Evolutionary conservation across 2,888 invertebrate species (phyloP).

Genomic region (Chrysodeixis includens): DNA sequence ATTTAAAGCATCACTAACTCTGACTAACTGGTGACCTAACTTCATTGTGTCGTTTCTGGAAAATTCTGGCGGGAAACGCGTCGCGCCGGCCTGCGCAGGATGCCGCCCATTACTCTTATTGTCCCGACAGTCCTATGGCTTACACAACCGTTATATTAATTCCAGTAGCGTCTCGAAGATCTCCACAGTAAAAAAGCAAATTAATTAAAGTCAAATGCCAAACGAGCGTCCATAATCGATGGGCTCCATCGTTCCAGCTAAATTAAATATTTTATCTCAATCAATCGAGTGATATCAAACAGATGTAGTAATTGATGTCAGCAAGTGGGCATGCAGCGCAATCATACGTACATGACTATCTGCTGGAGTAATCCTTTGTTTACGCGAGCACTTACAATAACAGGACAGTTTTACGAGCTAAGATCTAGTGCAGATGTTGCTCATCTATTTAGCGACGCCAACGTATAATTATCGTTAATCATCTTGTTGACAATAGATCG

Average conservation of each 20-base stretch:
- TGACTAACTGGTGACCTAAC: slow-evolving; percentile 49
- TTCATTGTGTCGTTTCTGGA: slow-evolving; percentile 75
- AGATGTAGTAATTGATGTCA: slow-evolving; percentile 32
- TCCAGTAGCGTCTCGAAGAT: slow-evolving; percentile 51
- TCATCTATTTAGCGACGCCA: slow-evolving; percentile 56
- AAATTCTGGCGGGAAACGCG: slow-evolving; percentile 82
- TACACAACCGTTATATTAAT: slow-evolving; percentile 68
- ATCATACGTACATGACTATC: slow-evolving; percentile 16
- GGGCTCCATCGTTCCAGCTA: slow-evolving; percentile 9
- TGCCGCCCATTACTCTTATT: slow-evolving; percentile 79
- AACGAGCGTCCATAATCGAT: slow-evolving; percentile 30
- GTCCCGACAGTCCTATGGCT: slow-evolving; percentile 65
- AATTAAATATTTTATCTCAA: slow-evolving; percentile 46
- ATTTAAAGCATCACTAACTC: slow-evolving; percentile 30
- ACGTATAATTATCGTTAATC: slow-evolving; percentile 60
- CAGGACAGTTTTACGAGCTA: slow-evolving; percentile 20
- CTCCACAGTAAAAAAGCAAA: slow-evolving; percentile 15
- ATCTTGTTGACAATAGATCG: slow-evolving; percentile 26
- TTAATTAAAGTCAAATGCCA: slow-evolving; percentile 20
- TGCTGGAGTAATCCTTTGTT: slow-evolving; percentile 39
- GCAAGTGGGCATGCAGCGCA: slow-evolving; percentile 10
- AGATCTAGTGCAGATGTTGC: slow-evolving; percentile 23
- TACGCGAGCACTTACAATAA: slow-evolving; percentile 41
- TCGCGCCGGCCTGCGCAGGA: slow-evolving; percentile 74
- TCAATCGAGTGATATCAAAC: slow-evolving; percentile 45